These are phyloP conservation scores for Acanthisitta chloris DNA, from an alignment of 2,113 vertebrate genomes.

Conservation along the genomic window DNA sequence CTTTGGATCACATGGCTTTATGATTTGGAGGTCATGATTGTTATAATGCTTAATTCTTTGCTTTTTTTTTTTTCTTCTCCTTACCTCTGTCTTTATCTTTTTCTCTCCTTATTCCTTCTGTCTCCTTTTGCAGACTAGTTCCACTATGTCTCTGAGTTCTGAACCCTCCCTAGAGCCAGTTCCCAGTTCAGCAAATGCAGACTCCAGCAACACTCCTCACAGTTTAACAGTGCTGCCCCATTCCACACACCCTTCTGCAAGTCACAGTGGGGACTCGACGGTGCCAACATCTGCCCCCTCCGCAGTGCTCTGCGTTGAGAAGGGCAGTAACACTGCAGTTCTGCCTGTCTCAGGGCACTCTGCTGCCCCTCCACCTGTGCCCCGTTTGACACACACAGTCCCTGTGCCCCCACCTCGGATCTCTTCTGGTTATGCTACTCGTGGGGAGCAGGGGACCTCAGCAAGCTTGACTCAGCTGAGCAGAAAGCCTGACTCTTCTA, in stretches of 20 bases:
- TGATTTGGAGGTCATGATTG: neutral
- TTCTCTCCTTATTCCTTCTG: slow-evolving; percentile 44
- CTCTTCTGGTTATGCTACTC: neutral
- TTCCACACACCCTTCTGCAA: neutral
- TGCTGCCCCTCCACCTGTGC: neutral
- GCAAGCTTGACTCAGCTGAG: neutral
- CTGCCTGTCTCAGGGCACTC: neutral
- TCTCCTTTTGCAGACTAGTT: slow-evolving; percentile 83
- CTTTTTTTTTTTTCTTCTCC: neutral
- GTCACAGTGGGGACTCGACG: neutral
- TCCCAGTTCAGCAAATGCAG: slow-evolving; percentile 34
- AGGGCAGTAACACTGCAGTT: neutral
- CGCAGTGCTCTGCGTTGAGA: slow-evolving; percentile 71
- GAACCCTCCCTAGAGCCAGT: slow-evolving; percentile 70
- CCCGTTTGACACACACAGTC: neutral
- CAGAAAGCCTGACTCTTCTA: slow-evolving; percentile 44
- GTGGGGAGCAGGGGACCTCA: neutral
- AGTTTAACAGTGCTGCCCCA: neutral
- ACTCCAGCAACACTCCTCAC: slow-evolving; percentile 6
- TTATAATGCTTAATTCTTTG: neutral
- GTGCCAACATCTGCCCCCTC: slow-evolving; percentile 35
- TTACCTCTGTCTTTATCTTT: slow-evolving; percentile 47
- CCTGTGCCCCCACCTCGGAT: slow-evolving; percentile 15
- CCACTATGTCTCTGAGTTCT: slow-evolving; percentile 78
- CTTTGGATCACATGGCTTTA: neutral